Evolutionary conservation across 1,140 invertebrate genomes (phyloP).

Genomic region (Lordiphosa stackelbergi): DNA sequence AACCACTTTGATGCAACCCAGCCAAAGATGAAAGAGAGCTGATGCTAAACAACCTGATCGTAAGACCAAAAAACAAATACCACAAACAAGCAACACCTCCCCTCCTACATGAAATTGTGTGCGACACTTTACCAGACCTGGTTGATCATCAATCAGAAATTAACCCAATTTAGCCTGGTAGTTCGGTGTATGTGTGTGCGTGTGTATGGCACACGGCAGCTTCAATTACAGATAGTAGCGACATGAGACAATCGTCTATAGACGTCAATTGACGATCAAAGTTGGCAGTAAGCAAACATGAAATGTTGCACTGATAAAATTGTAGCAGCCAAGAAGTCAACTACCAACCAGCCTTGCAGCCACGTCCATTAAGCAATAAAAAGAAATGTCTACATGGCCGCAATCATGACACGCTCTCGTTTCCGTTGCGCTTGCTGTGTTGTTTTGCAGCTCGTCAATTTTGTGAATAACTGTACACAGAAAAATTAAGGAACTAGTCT

Average conservation of each 20-base stretch:
- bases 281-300: slow-evolving; percentile 31
- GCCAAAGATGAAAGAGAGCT: no score
- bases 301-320: slow-evolving; percentile 46
- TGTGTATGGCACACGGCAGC: slow-evolving; percentile 22
- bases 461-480: slow-evolving; percentile 20
- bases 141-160: slow-evolving; percentile 53
- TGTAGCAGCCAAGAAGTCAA: slow-evolving; percentile 11
- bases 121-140: slow-evolving; percentile 34
- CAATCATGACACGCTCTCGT: slow-evolving; percentile 47
- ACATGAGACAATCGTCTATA: slow-evolving; percentile 19
- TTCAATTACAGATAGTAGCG: slow-evolving; percentile 22
- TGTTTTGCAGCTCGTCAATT: neutral
- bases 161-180: slow-evolving; percentile 44
- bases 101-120: slow-evolving; percentile 42
- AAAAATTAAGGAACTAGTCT: slow-evolving; percentile 32
- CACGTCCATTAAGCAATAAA: slow-evolving; percentile 46
- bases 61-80: neutral
- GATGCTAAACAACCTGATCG: slow-evolving; percentile 22
- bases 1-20: slow-evolving; percentile 1
- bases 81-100: slow-evolving; percentile 5
- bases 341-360: slow-evolving; percentile 24
- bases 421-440: neutral
- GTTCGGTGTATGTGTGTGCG: neutral
- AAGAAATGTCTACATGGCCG: slow-evolving; percentile 44
- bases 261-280: slow-evolving; percentile 16